A percentile compares a stretch with the other conserved stretches of the same genome.
Conservation (phyloP, 1,140 invertebrate species). For the Pseudomyrmex flavicornis region DNA sequence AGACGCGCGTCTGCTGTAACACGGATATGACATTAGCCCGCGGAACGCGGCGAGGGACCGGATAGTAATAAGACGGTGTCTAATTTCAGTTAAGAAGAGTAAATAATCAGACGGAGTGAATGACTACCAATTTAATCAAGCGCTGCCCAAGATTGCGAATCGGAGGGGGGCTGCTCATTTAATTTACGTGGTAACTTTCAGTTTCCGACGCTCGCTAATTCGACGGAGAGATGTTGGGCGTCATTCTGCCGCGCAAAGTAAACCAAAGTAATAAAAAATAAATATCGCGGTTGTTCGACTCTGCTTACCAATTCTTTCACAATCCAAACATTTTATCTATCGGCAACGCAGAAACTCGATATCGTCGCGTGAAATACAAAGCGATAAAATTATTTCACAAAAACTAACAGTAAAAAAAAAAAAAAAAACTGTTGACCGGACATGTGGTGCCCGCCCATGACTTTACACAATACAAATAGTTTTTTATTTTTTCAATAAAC, state of each 20-base stretch:
- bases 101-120: slow-evolving; percentile 73
- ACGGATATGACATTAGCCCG: slow-evolving; percentile 29
- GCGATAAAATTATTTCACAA: too few species aligned
- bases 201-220: slow-evolving; percentile 55
- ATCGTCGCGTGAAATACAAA: too few species aligned
- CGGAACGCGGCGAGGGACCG: slow-evolving; percentile 6
- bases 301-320: not conserved
- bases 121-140: slow-evolving; percentile 74
- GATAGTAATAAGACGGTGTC: slow-evolving; percentile 67
- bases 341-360: too few species aligned
- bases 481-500: not conserved
- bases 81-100: slow-evolving; percentile 75
- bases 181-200: slow-evolving; percentile 67
- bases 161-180: slow-evolving; percentile 57
- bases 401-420: too few species aligned
- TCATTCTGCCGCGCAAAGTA: slow-evolving; percentile 11
- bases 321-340: too few species aligned
- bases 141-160: slow-evolving; percentile 69
- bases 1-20: slow-evolving; percentile 27
- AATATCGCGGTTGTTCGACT: slow-evolving; percentile 15
- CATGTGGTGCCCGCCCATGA: too few species aligned
- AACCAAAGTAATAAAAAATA: not conserved
- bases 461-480: not conserved
- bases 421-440: too few species aligned
- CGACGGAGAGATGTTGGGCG: not conserved